phyloP scores from a whole-genome alignment of 2,888 invertebrate species.

The Blera fallax region DNA sequence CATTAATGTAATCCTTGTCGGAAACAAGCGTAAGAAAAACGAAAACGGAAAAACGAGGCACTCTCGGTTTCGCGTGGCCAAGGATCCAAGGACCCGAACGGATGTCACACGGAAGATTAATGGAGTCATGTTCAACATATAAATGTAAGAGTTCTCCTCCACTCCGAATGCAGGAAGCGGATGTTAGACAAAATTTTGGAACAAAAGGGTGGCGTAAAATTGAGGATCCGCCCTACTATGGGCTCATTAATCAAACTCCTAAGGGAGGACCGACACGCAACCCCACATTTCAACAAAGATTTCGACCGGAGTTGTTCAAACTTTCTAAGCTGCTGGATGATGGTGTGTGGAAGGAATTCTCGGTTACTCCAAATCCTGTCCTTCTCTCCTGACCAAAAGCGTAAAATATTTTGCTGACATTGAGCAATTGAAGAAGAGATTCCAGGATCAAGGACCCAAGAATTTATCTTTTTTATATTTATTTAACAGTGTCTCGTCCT shows the following conservation, averaged over 20 bases:
- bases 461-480: slow-evolving; percentile 62
- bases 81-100: slow-evolving; percentile 50
- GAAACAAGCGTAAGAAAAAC: slow-evolving; percentile 52
- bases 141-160: slow-evolving; percentile 51
- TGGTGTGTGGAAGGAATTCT: slow-evolving; percentile 8
- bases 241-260: slow-evolving; percentile 68
- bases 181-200: slow-evolving; percentile 55
- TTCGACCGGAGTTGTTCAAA: slow-evolving; percentile 50
- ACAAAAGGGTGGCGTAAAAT: slow-evolving; percentile 55
- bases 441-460: slow-evolving; percentile 65
- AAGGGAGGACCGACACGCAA: slow-evolving; percentile 43
- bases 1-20: slow-evolving; percentile 67
- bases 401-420: slow-evolving; percentile 72
- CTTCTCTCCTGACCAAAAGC: slow-evolving; percentile 62
- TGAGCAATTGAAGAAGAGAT: slow-evolving; percentile 70
- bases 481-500: slow-evolving; percentile 39
- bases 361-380: slow-evolving; percentile 37
- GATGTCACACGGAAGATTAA: slow-evolving; percentile 69
- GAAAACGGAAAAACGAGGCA: slow-evolving; percentile 4
- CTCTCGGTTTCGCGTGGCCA: slow-evolving; percentile 46
- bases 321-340: slow-evolving; percentile 34
- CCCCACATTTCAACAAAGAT: slow-evolving; percentile 65
- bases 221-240: slow-evolving; percentile 41
- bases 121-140: slow-evolving; percentile 70
- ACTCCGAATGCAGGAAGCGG: slow-evolving; percentile 12